These are phyloP conservation scores for Numenius arquata DNA, from an alignment of 2,113 vertebrate species.

Conservation along the genomic window DNA sequence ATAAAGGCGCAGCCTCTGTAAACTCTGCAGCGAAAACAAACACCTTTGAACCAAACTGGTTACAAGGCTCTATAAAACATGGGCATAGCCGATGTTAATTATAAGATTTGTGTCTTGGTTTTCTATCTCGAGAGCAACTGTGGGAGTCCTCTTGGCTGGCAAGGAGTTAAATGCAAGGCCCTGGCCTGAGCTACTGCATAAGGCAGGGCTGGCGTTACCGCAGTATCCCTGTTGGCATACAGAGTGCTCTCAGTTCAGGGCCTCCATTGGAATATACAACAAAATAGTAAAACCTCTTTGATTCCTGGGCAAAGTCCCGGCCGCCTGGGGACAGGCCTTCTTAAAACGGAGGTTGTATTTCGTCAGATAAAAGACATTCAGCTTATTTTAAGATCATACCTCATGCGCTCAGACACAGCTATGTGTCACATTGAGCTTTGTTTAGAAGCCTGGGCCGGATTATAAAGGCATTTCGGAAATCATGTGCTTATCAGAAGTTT, in stretches of 20 bases:
- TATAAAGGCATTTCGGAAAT: slow-evolving; percentile 5
- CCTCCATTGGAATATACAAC: neutral
- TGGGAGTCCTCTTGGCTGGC: neutral
- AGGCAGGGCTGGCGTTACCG: neutral
- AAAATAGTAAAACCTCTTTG: neutral
- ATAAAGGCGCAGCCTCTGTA: slow-evolving; percentile 42
- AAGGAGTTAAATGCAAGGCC: slow-evolving; percentile 10
- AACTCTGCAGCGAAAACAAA: slow-evolving; percentile 35
- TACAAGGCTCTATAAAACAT: slow-evolving; percentile 23
- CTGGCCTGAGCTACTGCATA: neutral
- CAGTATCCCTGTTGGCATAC: neutral
- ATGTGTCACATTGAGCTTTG: slow-evolving; percentile 38
- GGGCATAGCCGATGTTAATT: neutral
- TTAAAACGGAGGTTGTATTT: neutral
- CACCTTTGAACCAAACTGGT: slow-evolving; percentile 19
- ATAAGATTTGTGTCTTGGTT: neutral
- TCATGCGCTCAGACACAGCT: neutral
- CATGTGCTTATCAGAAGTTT: slow-evolving; percentile 44
- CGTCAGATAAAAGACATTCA: neutral
- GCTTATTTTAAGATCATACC: slow-evolving; percentile 45
- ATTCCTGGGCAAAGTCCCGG: neutral
- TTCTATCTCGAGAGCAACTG: neutral
- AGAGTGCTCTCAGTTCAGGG: neutral
- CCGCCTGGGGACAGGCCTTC: neutral
- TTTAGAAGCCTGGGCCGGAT: slow-evolving; percentile 20